Base-by-base conservation (phyloP, 2,888 invertebrate species). In the Agrotis puta region DNA sequence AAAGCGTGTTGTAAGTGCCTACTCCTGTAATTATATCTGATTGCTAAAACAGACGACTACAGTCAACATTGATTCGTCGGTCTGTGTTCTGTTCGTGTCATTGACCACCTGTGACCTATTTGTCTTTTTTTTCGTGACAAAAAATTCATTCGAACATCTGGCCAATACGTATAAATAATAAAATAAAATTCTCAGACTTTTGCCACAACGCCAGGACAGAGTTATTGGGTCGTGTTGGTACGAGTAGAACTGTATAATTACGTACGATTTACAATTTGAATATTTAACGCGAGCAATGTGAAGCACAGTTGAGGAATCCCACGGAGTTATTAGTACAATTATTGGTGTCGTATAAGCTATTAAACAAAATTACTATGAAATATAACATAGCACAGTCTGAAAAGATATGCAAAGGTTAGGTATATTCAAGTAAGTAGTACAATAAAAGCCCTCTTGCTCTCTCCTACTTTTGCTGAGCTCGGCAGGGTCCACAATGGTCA, bases 231-330 rank as follows among this genome's bases (percentile, higher is more conserved):
- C 58, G 43, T 54, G n/a, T 48, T 43, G 22, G 14, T n/a, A n/a
- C n/a, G n/a, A n/a, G n/a, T 59, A 64, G 48, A 54, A 43, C 16
- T 48, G 22, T 71, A 7, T 53, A 53, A 66, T 50, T 75, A 58
- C 11, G 6, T n/a, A 11, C 74, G 13, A 58, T 73, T 73, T 58
- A 65, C 27, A 58, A 53, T 45, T 65, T 68, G 47, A 58, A 66
- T 62, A 6, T 66, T 74, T 74, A 62, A 74, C 75, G 48, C 33
- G 11, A 47, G 16, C 20, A 48, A 74, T n/a, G 14, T 51, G 39
- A 53, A 63, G 53, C 48, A 67, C 63, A 63, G 27, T 63, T 45
- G 68, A 43, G 39, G n/a, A 24, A 33, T 75, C 62, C 68, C 62
- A 59, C 62, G 24, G 14, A 50, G 11, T 63, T 62, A 62, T 57